Evolutionary conservation across 1,140 invertebrate species (phyloP), one percentile per base, ranked within the genome.

Genomic region (Drosophila chauvacae): DNA sequence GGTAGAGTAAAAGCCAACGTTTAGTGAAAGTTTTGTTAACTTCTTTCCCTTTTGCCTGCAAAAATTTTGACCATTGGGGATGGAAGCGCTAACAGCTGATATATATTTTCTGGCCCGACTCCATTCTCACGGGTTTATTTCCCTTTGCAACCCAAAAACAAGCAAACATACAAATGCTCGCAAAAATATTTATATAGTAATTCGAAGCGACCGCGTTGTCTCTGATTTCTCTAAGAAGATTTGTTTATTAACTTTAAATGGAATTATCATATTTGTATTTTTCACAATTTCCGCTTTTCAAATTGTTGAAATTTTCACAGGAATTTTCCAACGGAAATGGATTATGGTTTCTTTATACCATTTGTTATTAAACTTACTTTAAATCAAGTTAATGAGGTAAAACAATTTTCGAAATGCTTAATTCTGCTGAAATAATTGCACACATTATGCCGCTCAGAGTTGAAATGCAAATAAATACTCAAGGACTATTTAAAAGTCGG

Each of bases 381-480:
- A 37, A 28, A 56, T 56, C 53, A 56, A 56, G 35, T 56, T 56
- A 56, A 56, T 56, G 53, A 39, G 53, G 9, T 56, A 56, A 56
- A 39, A 42, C 51, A 20, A 51, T 69, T 51, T 35, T 39, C 35
- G 23, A 45, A 63, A 66, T 55, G 48, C 16, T 70, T 68, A 70
- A 68, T 70, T 68, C 26, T 42, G 48, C 63, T 44, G 63, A 70
- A 70, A 45, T 28, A 23, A 70, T 55, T 70, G 48, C 63, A 56
- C 53, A 26, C 51, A 56, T 64, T 57, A 57, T 64, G 37, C 51
- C 48, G 39, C 66, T 37, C 66, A 55, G 45, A 70, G 66, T 56
- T 68, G 63, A 56, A 70, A 70, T 68, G 47, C 66, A 70, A 70
- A 70, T 68, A 70, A 70, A 70, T 70, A 62, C 66, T 70, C 26